phyloP scores from a whole-genome alignment of 2,888 invertebrate genomes.

The Drosophila multiciliata region DNA sequence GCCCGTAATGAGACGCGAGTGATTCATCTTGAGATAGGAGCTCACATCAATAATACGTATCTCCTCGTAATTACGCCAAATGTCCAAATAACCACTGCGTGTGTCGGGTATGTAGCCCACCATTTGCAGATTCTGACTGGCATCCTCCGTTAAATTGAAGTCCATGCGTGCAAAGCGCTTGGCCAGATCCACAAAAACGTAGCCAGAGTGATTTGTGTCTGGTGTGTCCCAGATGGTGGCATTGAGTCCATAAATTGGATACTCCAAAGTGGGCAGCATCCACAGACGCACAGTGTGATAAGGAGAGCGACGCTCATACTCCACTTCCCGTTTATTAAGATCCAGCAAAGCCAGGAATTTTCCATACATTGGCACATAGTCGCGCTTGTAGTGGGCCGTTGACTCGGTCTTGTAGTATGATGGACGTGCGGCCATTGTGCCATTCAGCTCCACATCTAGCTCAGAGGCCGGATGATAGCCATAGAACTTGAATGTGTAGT shows the following conservation, averaged over 20 bases:
- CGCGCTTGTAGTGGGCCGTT: slow-evolving; percentile 86
- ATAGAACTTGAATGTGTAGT: slow-evolving; percentile 88
- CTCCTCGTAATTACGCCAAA: slow-evolving; percentile 94
- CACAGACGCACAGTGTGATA: slow-evolving; percentile 87
- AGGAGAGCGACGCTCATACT: slow-evolving; percentile 88
- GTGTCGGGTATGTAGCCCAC: slow-evolving; percentile 91
- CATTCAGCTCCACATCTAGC: slow-evolving; percentile 86
- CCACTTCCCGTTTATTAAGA: slow-evolving; percentile 87
- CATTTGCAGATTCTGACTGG: slow-evolving; percentile 89
- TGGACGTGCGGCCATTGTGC: slow-evolving; percentile 85
- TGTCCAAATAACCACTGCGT: slow-evolving; percentile 90
- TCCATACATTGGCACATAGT: slow-evolving; percentile 86
- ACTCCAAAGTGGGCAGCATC: slow-evolving; percentile 85
- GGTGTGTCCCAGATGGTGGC: slow-evolving; percentile 87
- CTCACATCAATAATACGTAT: slow-evolving; percentile 91
- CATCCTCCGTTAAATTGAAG: slow-evolving; percentile 90
- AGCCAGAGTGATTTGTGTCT: slow-evolving; percentile 87
- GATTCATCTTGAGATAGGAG: slow-evolving; percentile 92
- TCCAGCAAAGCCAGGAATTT: slow-evolving; percentile 87
- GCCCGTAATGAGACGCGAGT: slow-evolving; percentile 92
- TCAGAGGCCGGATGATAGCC: slow-evolving; percentile 90
- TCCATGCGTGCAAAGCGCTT: slow-evolving; percentile 88
- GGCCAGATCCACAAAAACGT: slow-evolving; percentile 87
- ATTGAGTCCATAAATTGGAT: slow-evolving; percentile 87
- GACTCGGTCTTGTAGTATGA: slow-evolving; percentile 85